Percentiles rank a stretch among this genome's conserved stretches.
These are phyloP conservation scores for Pluvialis apricaria DNA, from an alignment of 2,113 vertebrate species.

Conservation along the genomic window DNA sequence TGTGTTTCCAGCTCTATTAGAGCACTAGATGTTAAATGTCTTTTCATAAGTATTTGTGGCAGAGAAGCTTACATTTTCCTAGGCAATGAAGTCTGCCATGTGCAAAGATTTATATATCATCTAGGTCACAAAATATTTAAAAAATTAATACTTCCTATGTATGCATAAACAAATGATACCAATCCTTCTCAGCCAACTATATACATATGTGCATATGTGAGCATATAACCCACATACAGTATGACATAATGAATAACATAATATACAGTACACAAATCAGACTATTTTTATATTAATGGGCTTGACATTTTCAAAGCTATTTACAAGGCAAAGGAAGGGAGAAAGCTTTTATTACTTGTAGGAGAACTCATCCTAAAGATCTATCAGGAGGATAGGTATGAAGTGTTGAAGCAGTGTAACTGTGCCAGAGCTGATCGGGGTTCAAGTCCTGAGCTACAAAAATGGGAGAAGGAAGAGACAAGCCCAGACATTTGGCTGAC, in stretches of 20 bases:
- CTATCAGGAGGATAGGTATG: background rate
- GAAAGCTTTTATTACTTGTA: background rate
- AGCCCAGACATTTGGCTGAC: background rate
- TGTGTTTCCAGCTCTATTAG: background rate
- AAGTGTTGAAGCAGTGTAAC: background rate
- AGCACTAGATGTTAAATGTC: background rate
- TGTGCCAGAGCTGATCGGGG: background rate
- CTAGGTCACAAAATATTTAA: background rate
- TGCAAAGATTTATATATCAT: background rate
- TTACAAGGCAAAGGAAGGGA: background rate
- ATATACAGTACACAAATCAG: background rate
- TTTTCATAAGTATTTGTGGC: background rate
- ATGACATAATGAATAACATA: background rate
- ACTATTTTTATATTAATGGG: background rate
- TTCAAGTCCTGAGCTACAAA: background rate
- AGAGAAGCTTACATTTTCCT: background rate
- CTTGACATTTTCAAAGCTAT: background rate
- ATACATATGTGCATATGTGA: background rate
- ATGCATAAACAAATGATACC: background rate
- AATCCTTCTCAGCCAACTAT: background rate
- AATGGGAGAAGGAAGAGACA: background rate
- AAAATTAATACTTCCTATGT: background rate
- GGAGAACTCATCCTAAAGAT: background rate
- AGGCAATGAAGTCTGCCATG: background rate
- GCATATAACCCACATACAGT: background rate